Evolutionary conservation across 1,140 invertebrate genomes (phyloP), one percentile per base, ranked within the genome.

Genomic region (Sarcophaga peregrina): DNA sequence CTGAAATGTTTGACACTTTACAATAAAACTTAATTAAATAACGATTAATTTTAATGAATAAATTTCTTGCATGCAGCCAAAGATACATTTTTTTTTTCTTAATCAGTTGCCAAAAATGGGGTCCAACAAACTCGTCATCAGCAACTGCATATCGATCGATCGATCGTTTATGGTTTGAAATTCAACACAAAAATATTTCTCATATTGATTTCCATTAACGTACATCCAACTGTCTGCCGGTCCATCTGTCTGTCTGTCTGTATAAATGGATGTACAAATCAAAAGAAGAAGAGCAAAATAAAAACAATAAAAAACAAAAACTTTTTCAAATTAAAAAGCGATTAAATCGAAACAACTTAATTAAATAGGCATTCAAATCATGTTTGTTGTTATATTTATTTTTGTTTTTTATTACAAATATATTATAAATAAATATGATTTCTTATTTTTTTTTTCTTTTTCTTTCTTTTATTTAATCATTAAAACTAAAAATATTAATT

Each of bases 21-120:
- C 75, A 78, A 78, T 78, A 78, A 78, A 78, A 48, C n/a, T 78
- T 78, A 78, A 78, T 78, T 78, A 78, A 78, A 78, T 50, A 78
- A 52, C 75, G 17, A 78, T 78, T 78, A 20, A 50, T 50, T 25
- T 78, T 78, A 48, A 78, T 78, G 75, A 78, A 37, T 37, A 50
- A 50, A 78, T 78, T 37, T 37, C 25, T 37, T 47, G 13, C 46
- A 50, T n/a, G 50, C 25, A 11, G 17, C 15, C 75, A 78, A 13
- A 68, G 20, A 68, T 25, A 68, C 20, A n/a, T 20, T n/a, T 10
- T 20, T 17, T 7, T n/a, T 68, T 15, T 58, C n/a, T 15, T 20
- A 68, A 68, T 68, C 10, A 68, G 20, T 15, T 68, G 75, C 48
- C 75, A 78, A 78, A 78, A 78, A 76, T n/a, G 6, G 25, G 25